A percentile compares a stretch with the other conserved stretches of the same genome.
Conservation (phyloP, 2,888 invertebrate species). For the Eumerus sabulonum region DNA sequence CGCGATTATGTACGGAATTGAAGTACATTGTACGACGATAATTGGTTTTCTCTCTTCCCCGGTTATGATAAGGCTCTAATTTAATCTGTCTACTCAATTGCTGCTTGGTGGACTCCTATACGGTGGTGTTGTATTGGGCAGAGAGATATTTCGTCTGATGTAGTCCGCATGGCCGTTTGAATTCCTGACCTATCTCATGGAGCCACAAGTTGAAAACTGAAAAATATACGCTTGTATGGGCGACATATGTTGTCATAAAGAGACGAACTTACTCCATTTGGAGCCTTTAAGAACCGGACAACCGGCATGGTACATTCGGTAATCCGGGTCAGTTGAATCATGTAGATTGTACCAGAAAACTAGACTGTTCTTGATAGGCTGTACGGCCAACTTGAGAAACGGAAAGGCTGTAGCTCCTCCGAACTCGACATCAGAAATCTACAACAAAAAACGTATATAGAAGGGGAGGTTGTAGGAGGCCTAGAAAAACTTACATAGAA, state of each 20-base stretch:
- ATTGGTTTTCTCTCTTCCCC: slow-evolving; percentile 16
- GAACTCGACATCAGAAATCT: slow-evolving; percentile 81
- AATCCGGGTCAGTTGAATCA: slow-evolving; percentile 90
- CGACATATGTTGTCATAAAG: not conserved
- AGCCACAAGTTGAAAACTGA: slow-evolving; percentile 90
- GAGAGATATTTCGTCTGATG: slow-evolving; percentile 34
- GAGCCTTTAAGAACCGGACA: slow-evolving; percentile 95
- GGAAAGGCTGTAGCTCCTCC: slow-evolving; percentile 84
- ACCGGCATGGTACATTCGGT: slow-evolving; percentile 92
- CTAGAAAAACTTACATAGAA: slow-evolving; percentile 39
- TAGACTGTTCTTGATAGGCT: slow-evolving; percentile 81
- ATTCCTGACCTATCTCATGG: slow-evolving; percentile 90
- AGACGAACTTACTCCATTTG: slow-evolving; percentile 88
- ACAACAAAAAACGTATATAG: too few species aligned
- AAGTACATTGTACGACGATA: slow-evolving; percentile 32
- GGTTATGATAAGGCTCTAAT: not conserved
- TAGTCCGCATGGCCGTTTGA: slow-evolving; percentile 81
- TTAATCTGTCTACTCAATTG: too few species aligned
- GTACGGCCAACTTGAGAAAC: slow-evolving; percentile 79
- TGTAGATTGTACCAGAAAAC: slow-evolving; percentile 83
- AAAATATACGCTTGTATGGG: not conserved
- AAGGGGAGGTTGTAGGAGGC: not conserved
- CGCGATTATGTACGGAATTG: slow-evolving; percentile 30
- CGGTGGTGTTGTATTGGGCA: too few species aligned
- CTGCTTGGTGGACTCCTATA: too few species aligned